Percentiles rank a stretch among this genome's conserved stretches.
Evolutionary conservation across 2,797 vertebrate genomes (phyloP).

Genomic region (Pitangus sulphuratus): DNA sequence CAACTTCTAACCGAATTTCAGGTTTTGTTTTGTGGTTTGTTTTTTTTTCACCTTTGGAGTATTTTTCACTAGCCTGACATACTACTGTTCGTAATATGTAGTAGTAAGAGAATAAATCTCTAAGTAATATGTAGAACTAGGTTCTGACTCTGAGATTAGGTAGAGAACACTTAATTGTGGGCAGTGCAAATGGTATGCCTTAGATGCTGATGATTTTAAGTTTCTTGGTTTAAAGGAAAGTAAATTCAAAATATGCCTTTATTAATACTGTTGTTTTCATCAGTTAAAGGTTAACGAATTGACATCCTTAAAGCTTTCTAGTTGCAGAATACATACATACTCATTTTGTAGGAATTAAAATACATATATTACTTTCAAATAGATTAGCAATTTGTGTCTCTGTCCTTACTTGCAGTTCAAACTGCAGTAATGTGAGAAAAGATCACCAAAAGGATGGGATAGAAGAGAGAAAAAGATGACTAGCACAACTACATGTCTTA

Average conservation of each 20-base stretch:
- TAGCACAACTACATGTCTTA: background rate
- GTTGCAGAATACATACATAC: background rate
- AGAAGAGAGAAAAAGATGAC: background rate
- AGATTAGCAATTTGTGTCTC: background rate
- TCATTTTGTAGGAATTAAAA: background rate
- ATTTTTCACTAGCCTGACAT: background rate
- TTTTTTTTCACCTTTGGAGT: background rate
- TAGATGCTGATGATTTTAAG: background rate
- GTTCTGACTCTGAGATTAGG: background rate
- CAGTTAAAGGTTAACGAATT: background rate
- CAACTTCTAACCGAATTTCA: background rate
- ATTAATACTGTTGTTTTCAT: background rate
- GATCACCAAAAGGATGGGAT: background rate
- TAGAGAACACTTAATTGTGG: background rate
- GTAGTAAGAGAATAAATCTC: background rate
- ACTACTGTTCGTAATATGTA: background rate
- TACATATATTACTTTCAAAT: background rate
- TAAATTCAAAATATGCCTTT: background rate
- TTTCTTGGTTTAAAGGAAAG: background rate
- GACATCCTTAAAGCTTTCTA: background rate
- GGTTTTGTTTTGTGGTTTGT: too few species aligned
- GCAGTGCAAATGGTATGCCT: background rate
- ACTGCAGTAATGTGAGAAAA: background rate
- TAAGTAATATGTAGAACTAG: background rate
- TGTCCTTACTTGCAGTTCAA: background rate